Base-by-base conservation (phyloP, 2,888 invertebrate genomes). In the Andrena dorsata region DNA sequence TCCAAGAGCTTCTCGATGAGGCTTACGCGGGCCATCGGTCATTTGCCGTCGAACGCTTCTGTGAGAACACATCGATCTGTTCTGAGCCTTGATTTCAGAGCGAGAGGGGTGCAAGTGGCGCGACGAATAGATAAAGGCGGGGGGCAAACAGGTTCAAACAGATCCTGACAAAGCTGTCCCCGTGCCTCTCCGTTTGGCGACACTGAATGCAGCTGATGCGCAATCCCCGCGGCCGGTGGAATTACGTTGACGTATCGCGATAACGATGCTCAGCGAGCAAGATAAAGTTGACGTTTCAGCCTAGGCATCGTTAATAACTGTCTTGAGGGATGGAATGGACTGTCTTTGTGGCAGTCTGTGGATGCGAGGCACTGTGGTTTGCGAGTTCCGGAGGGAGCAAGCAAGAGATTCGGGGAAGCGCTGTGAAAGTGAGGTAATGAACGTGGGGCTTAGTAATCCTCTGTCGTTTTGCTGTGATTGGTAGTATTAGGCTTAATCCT, bases 1-100 rank as follows among this genome's bases (percentile, higher is more conserved):
- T 80, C 58, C 56, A 6, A 28, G 58, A 56, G 49, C 26, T 70
- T n/a, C 70, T 82, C 70, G 79, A 79, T 16, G 72, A 64, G 63
- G 76, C 73, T 76, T 76, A 78, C 69, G 58, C 47, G 41, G 56
- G 13, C 32, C 76, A 69, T 69, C 63, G 6, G 3, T 74, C 80
- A 75, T 85, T 82, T 80, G 20, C 26, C 58, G 65, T 58, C 58
- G 41, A 72, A 74, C 60, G 41, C 78, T 26, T 23, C 35, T 28
- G 65, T 60, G 75, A 74, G 35, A 16, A 35, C 3, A n/a, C 13
- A n/a, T 60, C 32, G 16, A 66, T 51, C 32, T 60, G 65, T 63
- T 41, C 26, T 32, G 23, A 61, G 58, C 60, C 35, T 65, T 53
- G 79, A 53, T 70, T 28, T 16, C 10, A 28, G 28, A 53, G 53